Percentiles rank a stretch among this genome's conserved stretches.
Evolutionary conservation across 2,888 invertebrate genomes (phyloP).

Genomic region (Cheilosia urbana): DNA sequence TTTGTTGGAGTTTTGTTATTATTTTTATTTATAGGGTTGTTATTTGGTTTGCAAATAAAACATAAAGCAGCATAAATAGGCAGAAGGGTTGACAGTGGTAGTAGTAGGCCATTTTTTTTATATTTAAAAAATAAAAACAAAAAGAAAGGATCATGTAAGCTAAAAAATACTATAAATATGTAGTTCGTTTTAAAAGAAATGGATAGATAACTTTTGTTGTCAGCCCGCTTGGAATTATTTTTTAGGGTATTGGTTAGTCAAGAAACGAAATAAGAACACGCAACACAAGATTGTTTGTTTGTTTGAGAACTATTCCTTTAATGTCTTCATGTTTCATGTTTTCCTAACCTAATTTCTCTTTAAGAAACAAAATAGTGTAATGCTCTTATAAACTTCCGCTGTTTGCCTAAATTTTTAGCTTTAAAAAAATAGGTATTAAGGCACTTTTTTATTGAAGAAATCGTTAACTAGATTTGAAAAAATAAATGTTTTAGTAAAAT

Average conservation of each 20-base stretch:
- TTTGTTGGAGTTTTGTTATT: constrained; percentile 44
- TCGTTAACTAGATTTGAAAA: constrained; percentile 39
- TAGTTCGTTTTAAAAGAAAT: constrained; percentile 28
- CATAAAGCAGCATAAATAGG: constrained; percentile 63
- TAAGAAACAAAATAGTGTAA: constrained; percentile 49
- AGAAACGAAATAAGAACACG: constrained; percentile 53
- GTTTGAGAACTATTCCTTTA: constrained; percentile 67
- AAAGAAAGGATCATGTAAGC: constrained; percentile 56
- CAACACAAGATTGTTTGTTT: constrained; percentile 31
- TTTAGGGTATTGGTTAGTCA: constrained; percentile 15
- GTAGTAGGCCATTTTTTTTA: constrained; percentile 54
- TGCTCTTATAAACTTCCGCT: constrained; percentile 44
- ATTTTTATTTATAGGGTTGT: constrained; percentile 37
- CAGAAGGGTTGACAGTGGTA: constrained; percentile 51
- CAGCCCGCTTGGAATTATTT: constrained; percentile 10
- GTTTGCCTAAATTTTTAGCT: constrained; percentile 22
- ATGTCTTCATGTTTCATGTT: constrained; percentile 61
- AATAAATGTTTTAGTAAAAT: constrained; percentile 26
- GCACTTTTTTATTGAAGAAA: constrained; percentile 65
- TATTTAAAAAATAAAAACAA: constrained; percentile 49
- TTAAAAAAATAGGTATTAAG: constrained; percentile 56
- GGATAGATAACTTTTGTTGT: constrained; percentile 11
- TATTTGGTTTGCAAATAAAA: constrained; percentile 61
- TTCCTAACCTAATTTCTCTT: constrained; percentile 63
- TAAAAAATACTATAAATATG: constrained; percentile 7